phyloP scores from a whole-genome alignment of 2,888 invertebrate species.

The Achlya flavicornis region DNA sequence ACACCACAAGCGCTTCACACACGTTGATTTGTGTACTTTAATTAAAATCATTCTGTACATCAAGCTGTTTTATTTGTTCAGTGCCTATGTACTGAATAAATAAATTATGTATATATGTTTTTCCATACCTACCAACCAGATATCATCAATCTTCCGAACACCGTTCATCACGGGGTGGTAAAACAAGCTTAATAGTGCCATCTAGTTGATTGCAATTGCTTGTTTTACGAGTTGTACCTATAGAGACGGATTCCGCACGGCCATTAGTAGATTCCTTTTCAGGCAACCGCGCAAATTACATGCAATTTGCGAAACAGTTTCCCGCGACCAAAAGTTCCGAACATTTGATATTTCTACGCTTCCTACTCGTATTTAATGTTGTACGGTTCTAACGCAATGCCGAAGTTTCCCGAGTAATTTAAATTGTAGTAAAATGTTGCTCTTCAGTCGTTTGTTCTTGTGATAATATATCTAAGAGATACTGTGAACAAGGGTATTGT shows the following conservation, averaged over 20 bases:
- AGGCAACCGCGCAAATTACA: slow-evolving; percentile 63
- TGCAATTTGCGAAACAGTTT: slow-evolving; percentile 68
- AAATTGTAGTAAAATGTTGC: slow-evolving; percentile 35
- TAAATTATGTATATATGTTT: not conserved
- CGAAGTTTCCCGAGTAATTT: slow-evolving; percentile 32
- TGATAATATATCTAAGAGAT: slow-evolving; percentile 27
- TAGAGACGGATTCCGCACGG: slow-evolving; percentile 53
- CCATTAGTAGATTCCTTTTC: slow-evolving; percentile 67
- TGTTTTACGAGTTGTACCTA: slow-evolving; percentile 50
- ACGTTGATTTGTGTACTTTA: too few species aligned
- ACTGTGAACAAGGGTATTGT: slow-evolving; percentile 11
- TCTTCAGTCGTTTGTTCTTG: slow-evolving; percentile 29
- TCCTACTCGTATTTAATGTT: slow-evolving; percentile 33
- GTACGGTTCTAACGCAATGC: slow-evolving; percentile 34
- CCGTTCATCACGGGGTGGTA: slow-evolving; percentile 13
- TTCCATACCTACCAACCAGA: not conserved
- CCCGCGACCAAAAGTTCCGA: slow-evolving; percentile 57
- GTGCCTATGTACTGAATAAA: not conserved
- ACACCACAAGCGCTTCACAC: too few species aligned
- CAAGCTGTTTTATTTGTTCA: not conserved
- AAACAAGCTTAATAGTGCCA: slow-evolving; percentile 17
- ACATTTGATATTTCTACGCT: slow-evolving; percentile 60
- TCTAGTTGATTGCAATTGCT: slow-evolving; percentile 39
- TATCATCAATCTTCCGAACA: slow-evolving; percentile 11
- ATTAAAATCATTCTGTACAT: not conserved